These are phyloP conservation scores for Drosophila gunungcola DNA, from an alignment of 1,140 invertebrate species.

Conservation along the genomic window DNA sequence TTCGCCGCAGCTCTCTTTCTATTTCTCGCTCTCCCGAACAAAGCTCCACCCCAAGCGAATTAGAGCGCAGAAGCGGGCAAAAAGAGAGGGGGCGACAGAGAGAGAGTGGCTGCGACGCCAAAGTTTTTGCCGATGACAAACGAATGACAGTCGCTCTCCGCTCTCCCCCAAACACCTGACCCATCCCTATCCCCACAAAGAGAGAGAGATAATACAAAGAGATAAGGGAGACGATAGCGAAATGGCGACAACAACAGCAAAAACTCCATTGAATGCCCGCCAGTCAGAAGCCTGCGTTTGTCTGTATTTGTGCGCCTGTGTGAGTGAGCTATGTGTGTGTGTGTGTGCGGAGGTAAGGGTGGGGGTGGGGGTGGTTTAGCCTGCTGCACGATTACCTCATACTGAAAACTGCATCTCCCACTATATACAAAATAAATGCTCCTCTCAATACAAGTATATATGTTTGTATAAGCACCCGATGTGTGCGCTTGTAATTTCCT, in stretches of 20 bases:
- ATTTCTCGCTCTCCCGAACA: slow-evolving; percentile 19
- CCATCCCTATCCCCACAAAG: slow-evolving; percentile 11
- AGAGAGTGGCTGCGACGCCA: slow-evolving; percentile 36
- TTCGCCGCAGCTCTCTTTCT: slow-evolving; percentile 45
- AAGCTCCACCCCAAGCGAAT: slow-evolving; percentile 70
- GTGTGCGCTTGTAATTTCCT: slow-evolving; percentile 46
- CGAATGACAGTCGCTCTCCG: slow-evolving; percentile 82
- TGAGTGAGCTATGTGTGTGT: slow-evolving; percentile 30
- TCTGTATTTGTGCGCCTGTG: slow-evolving; percentile 68
- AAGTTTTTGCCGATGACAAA: slow-evolving; percentile 65
- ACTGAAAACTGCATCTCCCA: slow-evolving; percentile 64
- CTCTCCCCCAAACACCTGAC: background rate
- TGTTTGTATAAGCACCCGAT: slow-evolving; percentile 10
- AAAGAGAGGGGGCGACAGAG: slow-evolving; percentile 25
- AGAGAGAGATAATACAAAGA: slow-evolving; percentile 80
- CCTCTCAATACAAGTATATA: background rate
- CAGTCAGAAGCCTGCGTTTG: slow-evolving; percentile 77
- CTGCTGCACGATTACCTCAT: slow-evolving; percentile 77
- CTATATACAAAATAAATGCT: slow-evolving; percentile 29
- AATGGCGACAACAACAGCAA: slow-evolving; percentile 55
- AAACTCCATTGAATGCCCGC: slow-evolving; percentile 70
- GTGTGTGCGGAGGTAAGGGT: background rate
- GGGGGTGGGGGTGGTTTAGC: background rate
- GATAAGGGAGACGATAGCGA: slow-evolving; percentile 76
- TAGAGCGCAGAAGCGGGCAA: slow-evolving; percentile 68